Base-by-base conservation (phyloP, 2,888 invertebrate genomes). In the Heteromyza rotundicornis region DNA sequence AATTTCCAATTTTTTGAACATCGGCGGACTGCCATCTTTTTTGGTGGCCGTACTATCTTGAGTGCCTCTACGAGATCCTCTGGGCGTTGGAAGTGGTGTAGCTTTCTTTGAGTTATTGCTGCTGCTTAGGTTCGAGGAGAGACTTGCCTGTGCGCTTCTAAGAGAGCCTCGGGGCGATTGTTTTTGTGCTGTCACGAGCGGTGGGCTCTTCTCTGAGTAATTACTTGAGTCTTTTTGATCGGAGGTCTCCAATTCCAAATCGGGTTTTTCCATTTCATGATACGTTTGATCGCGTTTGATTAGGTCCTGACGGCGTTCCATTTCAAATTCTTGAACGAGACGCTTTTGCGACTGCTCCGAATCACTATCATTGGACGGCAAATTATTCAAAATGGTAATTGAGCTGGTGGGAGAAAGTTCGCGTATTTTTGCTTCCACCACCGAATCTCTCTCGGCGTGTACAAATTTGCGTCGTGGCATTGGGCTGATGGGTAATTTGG, bases 231-330 rank as follows among this genome's bases (percentile, higher is more conserved):
- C 12, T 57, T 71, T 74, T 40, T 69, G 64, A 36, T 64, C 65
- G 1, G 73, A 62, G 12, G 69, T 69, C 17, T 67, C 65, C 1
- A 68, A 55, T 10, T n/a, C 14, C 2, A 68, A 3, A 14, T 40
- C 10, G 14, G 40, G 16, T 19, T 20, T 47, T 24, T 70, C 63
- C 24, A 67, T 70, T 55, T 71, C 72, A 56, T 72, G 71, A 59
- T 80, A 82, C 23, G 68, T 69, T 63, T 78, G 76, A 57, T 82
- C 82, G 1, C 82, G 79, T 61, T 77, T 77, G 32, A 78, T 74
- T 2, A 82, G 65, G 0, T 79, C 78, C 52, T 74, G 75, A 10
- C 80, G 73, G 2, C 82, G 72, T 64, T 82, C 80, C 20, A 68
- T 66, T 62, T 82, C 82, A n/a, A 81, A 74, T 56, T 81, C 76